Evolutionary conservation across 2,888 invertebrate genomes (phyloP), one percentile per base, ranked within the genome.

Genomic region (Sarcophaga caerulescens): DNA sequence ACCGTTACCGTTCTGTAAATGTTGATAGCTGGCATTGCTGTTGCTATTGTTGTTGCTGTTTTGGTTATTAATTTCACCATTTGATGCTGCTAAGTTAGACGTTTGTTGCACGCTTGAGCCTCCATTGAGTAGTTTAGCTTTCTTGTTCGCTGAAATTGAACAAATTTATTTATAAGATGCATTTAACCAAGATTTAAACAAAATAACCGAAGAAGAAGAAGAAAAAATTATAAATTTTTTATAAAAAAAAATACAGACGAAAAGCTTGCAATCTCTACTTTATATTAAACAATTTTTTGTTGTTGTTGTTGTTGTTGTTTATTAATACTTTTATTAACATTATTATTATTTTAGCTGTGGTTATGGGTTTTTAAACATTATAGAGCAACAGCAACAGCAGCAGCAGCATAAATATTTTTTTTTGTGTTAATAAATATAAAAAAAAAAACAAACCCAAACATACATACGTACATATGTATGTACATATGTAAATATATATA

Each of bases 121-220:
- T 89, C 92, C 92, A 91, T 92, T 93, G 87, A 93, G 92, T 88
- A 93, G 92, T 89, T 93, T 93, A 91, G 93, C 93, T 93, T 93
- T 93, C 92, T 93, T 93, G 92, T 93, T 93, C 92, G 93, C 93
- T 93, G 93, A 90, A 93, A 93, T 92, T 92, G 92, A 92, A 92
- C 92, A 90, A 91, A 92, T 92, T 92, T 92, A 92, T 92, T 90
- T 90, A 92, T 91, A 85, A 85, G 82, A 85, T 85, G 82, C 87
- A 84, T 68, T 76, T 47, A 57, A 45, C 74, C 62, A 74, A 62
- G 73, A 59, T 79, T 59, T 79, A 80, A 23, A 25, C 23, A 65
- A 14, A 14, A 14, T 52, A 52, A 52, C 25, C n/a, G n/a, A n/a
- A n/a, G n/a, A 25, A 47, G 12, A 12, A 63, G 4, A 63, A 35